phyloP scores from a whole-genome alignment of 1,140 invertebrate species.

The Eubasilissa regina region DNA sequence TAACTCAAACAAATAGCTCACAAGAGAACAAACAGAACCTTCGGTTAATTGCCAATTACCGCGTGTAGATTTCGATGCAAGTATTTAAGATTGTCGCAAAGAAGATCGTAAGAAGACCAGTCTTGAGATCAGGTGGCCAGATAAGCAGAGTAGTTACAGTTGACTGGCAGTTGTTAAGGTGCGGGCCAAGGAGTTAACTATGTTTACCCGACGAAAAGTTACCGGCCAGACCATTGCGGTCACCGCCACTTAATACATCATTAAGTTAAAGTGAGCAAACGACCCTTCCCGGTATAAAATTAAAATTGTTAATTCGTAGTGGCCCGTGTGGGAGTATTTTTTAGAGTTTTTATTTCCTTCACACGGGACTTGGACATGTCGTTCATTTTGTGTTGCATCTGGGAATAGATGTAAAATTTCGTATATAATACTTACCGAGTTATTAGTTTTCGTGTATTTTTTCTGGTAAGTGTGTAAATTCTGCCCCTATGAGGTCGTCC shows the following conservation, averaged over 20 bases:
- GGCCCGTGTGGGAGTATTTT: neutral
- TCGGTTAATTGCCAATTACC: no score
- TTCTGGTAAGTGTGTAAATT: no score
- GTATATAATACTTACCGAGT: no score
- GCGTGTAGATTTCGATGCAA: no score
- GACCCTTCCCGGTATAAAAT: conserved; percentile 28
- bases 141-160: neutral
- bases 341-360: no score
- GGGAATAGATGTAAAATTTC: no score
- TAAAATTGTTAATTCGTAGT: neutral
- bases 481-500: no score
- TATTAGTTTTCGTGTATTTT: no score
- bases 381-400: no score
- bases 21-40: no score
- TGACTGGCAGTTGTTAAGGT: neutral
- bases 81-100: neutral
- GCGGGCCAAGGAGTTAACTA: neutral
- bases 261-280: conserved; percentile 49
- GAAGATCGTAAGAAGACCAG: neutral
- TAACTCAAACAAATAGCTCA: no score
- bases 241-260: conserved; percentile 50
- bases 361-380: no score
- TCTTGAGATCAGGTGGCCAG: neutral
- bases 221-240: conserved; percentile 38
- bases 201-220: conserved; percentile 45